Conservation (phyloP, 1,140 invertebrate genomes). For the Macrotrachela quadricornifera region DNA sequence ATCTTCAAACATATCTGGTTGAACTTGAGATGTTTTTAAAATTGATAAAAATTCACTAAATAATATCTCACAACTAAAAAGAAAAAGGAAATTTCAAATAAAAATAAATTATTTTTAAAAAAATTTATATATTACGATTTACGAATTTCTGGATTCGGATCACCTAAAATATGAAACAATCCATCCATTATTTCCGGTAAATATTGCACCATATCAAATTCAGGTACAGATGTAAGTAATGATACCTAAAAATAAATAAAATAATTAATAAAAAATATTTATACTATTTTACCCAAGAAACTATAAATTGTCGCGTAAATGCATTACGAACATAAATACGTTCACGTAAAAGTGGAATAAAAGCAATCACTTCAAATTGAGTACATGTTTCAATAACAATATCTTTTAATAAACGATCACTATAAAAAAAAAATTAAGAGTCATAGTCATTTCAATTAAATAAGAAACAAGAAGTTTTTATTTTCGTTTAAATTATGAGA, state of each 20-base stretch:
- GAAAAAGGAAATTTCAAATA: not conserved
- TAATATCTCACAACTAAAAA: not conserved
- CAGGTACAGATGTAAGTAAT: too few species aligned
- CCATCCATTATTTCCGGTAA: constrained; percentile 86
- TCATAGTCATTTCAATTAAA: too few species aligned
- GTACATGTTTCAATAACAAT: constrained; percentile 6
- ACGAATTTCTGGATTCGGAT: constrained; percentile 66
- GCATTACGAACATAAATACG: constrained; percentile 70
- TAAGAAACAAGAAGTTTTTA: too few species aligned
- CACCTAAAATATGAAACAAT: constrained; percentile 71
- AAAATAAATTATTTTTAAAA: too few species aligned
- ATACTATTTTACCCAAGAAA: constrained; percentile 35
- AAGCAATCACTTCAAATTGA: constrained; percentile 59
- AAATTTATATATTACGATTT: constrained; percentile 38
- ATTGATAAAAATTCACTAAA: not conserved
- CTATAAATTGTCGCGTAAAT: constrained; percentile 67
- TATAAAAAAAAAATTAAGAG: too few species aligned
- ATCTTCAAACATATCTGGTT: not conserved
- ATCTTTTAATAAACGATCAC: constrained; percentile 7
- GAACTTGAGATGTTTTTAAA: not conserved
- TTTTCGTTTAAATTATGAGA: too few species aligned
- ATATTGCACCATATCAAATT: constrained; percentile 52
- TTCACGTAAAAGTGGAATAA: constrained; percentile 74
- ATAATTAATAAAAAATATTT: constrained; percentile 14
- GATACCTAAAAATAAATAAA: too few species aligned